Percentiles rank a stretch among this genome's conserved stretches.
Evolutionary conservation across 2,888 invertebrate genomes (phyloP).

Genomic region (Pardosa pseudoannulata): DNA sequence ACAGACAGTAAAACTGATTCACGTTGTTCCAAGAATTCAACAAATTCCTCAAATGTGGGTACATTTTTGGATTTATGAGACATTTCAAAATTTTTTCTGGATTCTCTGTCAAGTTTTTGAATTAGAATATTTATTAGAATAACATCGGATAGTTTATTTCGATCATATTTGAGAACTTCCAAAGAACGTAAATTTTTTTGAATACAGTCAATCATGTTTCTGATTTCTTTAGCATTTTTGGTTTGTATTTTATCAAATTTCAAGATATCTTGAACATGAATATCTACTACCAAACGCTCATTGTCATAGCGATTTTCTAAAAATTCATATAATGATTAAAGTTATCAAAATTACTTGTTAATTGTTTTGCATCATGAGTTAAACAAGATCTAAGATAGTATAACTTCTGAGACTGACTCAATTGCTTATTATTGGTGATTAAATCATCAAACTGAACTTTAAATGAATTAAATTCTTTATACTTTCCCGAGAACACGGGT

Average conservation of each 20-base stretch:
- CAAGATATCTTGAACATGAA: slow-evolving; percentile 8
- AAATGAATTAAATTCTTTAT: neutral
- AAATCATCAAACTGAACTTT: slow-evolving; percentile 15
- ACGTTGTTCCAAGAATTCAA: neutral
- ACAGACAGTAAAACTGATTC: slow-evolving; percentile 1
- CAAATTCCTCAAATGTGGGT: slow-evolving; percentile 15
- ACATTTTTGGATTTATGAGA: slow-evolving; percentile 5
- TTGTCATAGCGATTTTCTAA: slow-evolving; percentile 2
- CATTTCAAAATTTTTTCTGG: neutral
- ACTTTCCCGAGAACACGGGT: neutral
- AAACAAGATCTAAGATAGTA: slow-evolving; percentile 10
- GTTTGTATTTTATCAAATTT: slow-evolving; percentile 3
- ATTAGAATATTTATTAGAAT: slow-evolving; percentile 5
- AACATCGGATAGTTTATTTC: neutral
- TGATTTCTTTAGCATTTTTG: slow-evolving; percentile 4
- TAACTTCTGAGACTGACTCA: neutral
- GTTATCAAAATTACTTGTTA: slow-evolving; percentile 3
- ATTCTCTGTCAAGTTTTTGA: neutral
- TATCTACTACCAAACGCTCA: neutral
- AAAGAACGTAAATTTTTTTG: slow-evolving; percentile 4
- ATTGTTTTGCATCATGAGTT: neutral
- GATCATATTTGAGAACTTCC: neutral
- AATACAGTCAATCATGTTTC: slow-evolving; percentile 5
- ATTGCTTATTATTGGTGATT: neutral
- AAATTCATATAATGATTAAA: neutral